Percentiles rank a stretch among this genome's conserved stretches.
Conservation (phyloP, 1,140 invertebrate species). For the Calosoma granatense region DNA sequence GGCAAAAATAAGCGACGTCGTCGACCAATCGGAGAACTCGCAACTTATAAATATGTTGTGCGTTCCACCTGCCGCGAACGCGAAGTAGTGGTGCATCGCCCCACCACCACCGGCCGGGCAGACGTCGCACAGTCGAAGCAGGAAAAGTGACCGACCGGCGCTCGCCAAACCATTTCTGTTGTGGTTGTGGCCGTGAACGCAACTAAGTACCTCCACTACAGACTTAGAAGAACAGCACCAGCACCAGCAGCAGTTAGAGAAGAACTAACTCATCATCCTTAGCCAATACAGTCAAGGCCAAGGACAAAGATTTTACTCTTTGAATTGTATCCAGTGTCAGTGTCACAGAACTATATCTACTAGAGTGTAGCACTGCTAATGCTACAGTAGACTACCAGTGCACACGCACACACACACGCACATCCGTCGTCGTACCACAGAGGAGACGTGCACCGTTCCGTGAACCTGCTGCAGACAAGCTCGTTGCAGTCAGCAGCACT, state of each 20-base stretch:
- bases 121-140: slow-evolving; percentile 22
- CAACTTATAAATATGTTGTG: slow-evolving; percentile 25
- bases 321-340: slow-evolving; percentile 27
- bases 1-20: slow-evolving; percentile 1
- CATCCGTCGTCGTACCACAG: no score
- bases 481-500: not conserved
- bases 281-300: slow-evolving; percentile 28
- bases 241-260: not conserved
- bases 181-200: slow-evolving; percentile 32
- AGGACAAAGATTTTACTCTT: no score
- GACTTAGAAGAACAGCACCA: slow-evolving; percentile 11
- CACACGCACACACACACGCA: not conserved
- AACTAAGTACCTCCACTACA: no score
- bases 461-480: not conserved
- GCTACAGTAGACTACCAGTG: not conserved
- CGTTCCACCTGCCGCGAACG: slow-evolving; percentile 26
- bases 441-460: no score
- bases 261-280: not conserved
- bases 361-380: no score
- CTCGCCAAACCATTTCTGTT: slow-evolving; percentile 32
- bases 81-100: slow-evolving; percentile 22
- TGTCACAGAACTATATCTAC: slow-evolving; percentile 18
- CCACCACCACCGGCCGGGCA: slow-evolving; percentile 24
- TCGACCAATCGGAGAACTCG: slow-evolving; percentile 21
- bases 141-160: slow-evolving; percentile 33